Evolutionary conservation across 2,888 invertebrate genomes (phyloP).

Genomic region (Rhyacophila evoluta): DNA sequence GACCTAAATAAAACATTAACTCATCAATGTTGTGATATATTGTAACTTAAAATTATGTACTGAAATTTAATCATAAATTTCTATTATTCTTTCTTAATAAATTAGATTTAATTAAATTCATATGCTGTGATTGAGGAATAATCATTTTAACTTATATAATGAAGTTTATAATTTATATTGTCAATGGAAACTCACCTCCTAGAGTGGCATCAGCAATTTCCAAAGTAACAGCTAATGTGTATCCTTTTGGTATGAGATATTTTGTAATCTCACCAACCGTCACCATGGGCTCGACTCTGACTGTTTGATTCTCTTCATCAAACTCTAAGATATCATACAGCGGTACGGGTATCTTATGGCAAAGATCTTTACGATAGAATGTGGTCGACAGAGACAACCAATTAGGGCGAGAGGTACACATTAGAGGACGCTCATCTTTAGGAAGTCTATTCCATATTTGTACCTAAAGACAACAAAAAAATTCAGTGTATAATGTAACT

Average conservation of each 20-base stretch:
- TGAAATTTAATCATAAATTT: too few relatives aligned
- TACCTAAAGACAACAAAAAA: slow-evolving; percentile 59
- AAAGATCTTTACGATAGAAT: slow-evolving; percentile 74
- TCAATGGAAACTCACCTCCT: slow-evolving; percentile 64
- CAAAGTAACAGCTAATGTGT: slow-evolving; percentile 76
- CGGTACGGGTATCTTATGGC: slow-evolving; percentile 74
- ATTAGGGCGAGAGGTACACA: slow-evolving; percentile 77
- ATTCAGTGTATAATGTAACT: background rate
- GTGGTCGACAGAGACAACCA: slow-evolving; percentile 78
- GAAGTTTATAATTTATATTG: background rate
- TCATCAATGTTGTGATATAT: too few relatives aligned
- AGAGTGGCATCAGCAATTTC: slow-evolving; percentile 78
- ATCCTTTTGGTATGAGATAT: slow-evolving; percentile 74
- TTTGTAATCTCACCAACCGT: slow-evolving; percentile 76
- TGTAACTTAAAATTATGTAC: too few relatives aligned
- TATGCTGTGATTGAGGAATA: too few relatives aligned
- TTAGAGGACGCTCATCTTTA: slow-evolving; percentile 64
- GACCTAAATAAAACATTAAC: too few relatives aligned
- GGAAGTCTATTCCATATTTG: slow-evolving; percentile 70
- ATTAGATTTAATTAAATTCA: too few relatives aligned
- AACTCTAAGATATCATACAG: slow-evolving; percentile 73
- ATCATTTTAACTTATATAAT: background rate
- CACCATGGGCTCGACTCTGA: slow-evolving; percentile 76
- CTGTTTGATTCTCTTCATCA: slow-evolving; percentile 70
- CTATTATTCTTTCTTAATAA: too few relatives aligned